Base-by-base conservation (phyloP, 2,888 invertebrate genomes). In the Branchellion lobata region DNA sequence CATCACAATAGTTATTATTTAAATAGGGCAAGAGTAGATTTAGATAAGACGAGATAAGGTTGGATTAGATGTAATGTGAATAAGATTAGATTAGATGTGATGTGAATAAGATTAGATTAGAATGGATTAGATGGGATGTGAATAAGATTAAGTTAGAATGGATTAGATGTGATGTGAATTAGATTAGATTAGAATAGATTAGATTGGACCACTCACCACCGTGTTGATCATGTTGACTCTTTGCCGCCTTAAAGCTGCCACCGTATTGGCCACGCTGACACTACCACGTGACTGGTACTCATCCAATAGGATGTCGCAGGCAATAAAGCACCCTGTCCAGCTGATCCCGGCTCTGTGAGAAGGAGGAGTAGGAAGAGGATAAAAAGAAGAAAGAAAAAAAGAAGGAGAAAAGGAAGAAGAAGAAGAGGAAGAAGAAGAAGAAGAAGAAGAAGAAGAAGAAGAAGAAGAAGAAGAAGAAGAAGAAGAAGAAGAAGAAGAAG, bases 381-480 rank as follows among this genome's bases (percentile, higher is more conserved):
- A n/a, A 68, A n/a, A 18, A 47, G 47, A 47, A 47, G 47, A 14
- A 47, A 47, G 47, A 47, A 47, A 47, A 18, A 34, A 36, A 2
- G 72, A n/a, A 8, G 72, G 33, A 8, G 72, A 2, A 2, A 8
- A 72, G 1, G 72, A 72, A 31, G 31, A 24, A 8, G 77, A 77
- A 68, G 77, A 77, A 8, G 77, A 77, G 65, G 77, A 77, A 71
- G 77, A 77, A 77, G 65, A 77, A 3, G 77, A 77, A 77, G 77
- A 77, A 71, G 77, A 77, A 77, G 77, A 77, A 71, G 77, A 77
- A 77, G 77, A 77, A 71, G 77, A 77, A 77, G 65, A 77, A 71
- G 77, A 77, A 68, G 77, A 77, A 8, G 77, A 77, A 68, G 77
- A 77, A 71, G 33, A 77, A 77, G 77, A 77, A 71, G 24, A 24